A percentile compares a stretch with the other conserved stretches of the same genome.
Evolutionary conservation across 2,888 invertebrate species (phyloP).

Genomic region (Pinctada fucata): DNA sequence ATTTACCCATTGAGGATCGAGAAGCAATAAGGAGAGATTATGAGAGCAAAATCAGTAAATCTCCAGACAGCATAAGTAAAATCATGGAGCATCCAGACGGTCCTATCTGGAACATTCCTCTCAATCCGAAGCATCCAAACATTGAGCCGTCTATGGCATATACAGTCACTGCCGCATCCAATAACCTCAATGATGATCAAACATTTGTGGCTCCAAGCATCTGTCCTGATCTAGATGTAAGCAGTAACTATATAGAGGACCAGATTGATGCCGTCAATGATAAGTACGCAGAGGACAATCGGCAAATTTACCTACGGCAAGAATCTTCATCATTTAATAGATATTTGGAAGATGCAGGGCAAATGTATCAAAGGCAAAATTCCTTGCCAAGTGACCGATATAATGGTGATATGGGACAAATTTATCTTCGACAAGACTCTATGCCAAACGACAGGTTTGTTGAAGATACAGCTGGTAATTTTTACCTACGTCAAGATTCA

Average conservation of each 20-base stretch:
- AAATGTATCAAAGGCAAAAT: too few species aligned
- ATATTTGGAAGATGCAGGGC: too few species aligned
- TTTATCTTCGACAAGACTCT: too few species aligned
- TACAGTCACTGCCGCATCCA: background rate
- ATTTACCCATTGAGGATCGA: slow-evolving; percentile 3
- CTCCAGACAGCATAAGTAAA: slow-evolving; percentile 10
- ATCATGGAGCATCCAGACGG: background rate
- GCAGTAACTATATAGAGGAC: background rate
- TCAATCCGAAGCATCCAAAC: background rate
- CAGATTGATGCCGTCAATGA: background rate
- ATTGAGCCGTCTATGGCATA: background rate
- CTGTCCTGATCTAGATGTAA: background rate
- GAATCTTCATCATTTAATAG: too few species aligned
- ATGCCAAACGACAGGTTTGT: too few species aligned
- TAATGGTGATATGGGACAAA: too few species aligned
- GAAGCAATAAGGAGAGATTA: background rate
- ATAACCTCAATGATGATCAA: background rate
- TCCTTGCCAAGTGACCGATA: too few species aligned
- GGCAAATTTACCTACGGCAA: background rate
- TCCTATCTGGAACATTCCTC: background rate
- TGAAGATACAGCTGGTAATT: too few species aligned
- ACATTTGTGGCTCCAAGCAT: background rate
- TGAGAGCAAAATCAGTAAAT: background rate
- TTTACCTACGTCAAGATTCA: too few species aligned
- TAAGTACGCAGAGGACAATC: background rate